phyloP scores from a whole-genome alignment of 2,797 vertebrate genomes.

The Enteromius viviparus region DNA sequence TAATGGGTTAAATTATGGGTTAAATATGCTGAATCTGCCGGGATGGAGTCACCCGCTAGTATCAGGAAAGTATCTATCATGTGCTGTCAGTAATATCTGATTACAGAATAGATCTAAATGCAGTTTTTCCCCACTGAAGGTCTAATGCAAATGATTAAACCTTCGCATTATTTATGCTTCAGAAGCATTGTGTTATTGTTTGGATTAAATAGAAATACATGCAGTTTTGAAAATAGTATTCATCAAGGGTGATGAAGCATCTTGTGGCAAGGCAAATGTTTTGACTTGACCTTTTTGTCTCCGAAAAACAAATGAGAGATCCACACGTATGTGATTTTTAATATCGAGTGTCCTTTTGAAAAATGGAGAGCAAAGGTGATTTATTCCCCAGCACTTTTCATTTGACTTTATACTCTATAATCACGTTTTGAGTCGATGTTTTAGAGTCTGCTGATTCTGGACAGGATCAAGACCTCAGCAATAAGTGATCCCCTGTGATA shows the following conservation, averaged over 20 bases:
- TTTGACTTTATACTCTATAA: slow-evolving; percentile 29
- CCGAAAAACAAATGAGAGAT: slow-evolving; percentile 24
- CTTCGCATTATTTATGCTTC: slow-evolving; percentile 29
- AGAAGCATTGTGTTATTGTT: slow-evolving; percentile 18
- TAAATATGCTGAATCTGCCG: slow-evolving; percentile 62
- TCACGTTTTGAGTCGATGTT: slow-evolving; percentile 44
- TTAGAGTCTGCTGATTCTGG: slow-evolving; percentile 39
- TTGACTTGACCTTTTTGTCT: slow-evolving; percentile 37
- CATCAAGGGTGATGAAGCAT: slow-evolving; percentile 5
- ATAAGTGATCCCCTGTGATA: slow-evolving; percentile 52
- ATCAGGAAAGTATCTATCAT: slow-evolving; percentile 56
- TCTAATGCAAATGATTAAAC: slow-evolving; percentile 45
- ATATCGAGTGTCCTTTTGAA: slow-evolving; percentile 15
- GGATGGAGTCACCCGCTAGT: slow-evolving; percentile 46
- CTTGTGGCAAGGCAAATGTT: slow-evolving; percentile 3
- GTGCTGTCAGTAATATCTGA: slow-evolving; percentile 52
- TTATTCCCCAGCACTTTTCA: slow-evolving; percentile 30
- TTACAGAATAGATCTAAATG: slow-evolving; percentile 51
- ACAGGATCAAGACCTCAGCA: slow-evolving; percentile 47
- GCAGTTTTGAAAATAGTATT: slow-evolving; percentile 4
- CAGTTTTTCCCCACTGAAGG: slow-evolving; percentile 49
- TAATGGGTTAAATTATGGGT: slow-evolving; percentile 54
- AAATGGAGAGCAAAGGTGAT: slow-evolving; percentile 17
- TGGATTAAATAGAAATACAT: slow-evolving; percentile 2
- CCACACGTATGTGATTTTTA: not conserved